Conservation (phyloP, 2,113 vertebrate species). For the Ardeotis arabs region DNA sequence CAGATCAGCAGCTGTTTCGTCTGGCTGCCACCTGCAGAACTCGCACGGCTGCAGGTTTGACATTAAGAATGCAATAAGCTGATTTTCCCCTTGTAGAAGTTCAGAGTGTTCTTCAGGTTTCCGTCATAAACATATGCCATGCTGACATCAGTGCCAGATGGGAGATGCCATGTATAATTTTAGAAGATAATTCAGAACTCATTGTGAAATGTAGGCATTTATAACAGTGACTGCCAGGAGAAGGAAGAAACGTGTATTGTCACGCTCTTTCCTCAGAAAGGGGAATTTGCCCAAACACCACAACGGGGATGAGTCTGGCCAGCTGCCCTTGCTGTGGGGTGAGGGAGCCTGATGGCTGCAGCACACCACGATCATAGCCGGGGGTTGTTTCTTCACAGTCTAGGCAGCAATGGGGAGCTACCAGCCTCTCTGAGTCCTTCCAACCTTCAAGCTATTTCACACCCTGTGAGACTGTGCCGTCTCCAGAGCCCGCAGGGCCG, state of each 20-base stretch:
- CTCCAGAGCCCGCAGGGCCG: not conserved
- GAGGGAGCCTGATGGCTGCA: not conserved
- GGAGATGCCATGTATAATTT: constrained; percentile 32
- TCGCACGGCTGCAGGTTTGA: not conserved
- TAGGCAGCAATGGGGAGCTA: not conserved
- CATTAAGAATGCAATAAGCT: not conserved
- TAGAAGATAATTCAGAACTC: constrained; percentile 45
- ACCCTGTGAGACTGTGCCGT: not conserved
- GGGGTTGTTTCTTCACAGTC: not conserved
- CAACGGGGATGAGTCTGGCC: not conserved
- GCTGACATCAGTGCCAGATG: not conserved
- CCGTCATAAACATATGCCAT: not conserved
- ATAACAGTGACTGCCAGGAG: not conserved
- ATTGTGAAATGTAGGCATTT: not conserved
- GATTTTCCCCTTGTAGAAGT: not conserved
- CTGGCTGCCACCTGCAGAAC: constrained; percentile 26
- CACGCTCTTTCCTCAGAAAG: constrained; percentile 9
- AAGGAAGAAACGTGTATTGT: constrained; percentile 10
- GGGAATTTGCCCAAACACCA: constrained; percentile 26
- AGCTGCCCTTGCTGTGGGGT: not conserved
- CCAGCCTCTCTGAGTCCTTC: not conserved
- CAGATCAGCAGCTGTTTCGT: not conserved
- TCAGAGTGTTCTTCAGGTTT: constrained; percentile 6
- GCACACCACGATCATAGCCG: not conserved
- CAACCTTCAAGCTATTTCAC: not conserved